Base-by-base conservation (phyloP, 2,797 vertebrate species). In the Eospalax fontanierii region DNA sequence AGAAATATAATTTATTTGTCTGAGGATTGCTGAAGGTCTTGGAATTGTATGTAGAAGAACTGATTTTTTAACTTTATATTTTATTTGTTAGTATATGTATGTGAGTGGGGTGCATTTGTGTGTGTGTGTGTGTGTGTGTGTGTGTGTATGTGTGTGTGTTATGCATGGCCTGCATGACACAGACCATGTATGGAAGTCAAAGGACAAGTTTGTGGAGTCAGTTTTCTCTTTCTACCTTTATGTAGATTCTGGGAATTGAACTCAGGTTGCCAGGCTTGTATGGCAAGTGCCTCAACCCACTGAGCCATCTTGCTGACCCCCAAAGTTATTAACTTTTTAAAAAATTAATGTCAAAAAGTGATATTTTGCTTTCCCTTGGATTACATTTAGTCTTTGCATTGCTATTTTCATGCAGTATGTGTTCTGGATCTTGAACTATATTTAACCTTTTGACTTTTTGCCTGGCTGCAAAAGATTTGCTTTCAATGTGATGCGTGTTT, bases 371-470 rank as follows among this genome's bases (percentile, higher is more conserved):
- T 7, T 33, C 10, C 15, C 1, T 40, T 79, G 57, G 70, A 46
- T 83, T 79, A 82, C 93, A 91, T 43, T 54, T n/a, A 73, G 2
- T 81, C 8, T 78, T 94, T 79, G 87, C 59, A 68, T 21, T 89
- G 30, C n/a, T 82, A 54, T 78, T 92, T 95, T 94, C 33, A 57
- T 81, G 85, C 33, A 50, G 2, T 24, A 6, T 40, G 28, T 61
- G 2, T 81, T 10, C 22, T 87, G 59, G 11, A 70, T 35, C 10
- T 81, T 87, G 57, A 75, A 79, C 59, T 74, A 30, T 14, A 75
- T 79, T 61, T 59, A 75, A 74, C 68, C 30, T 92, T 46, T 33
- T 78, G 15, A 57, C 4, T 87, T 73, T n/a, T 63, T 73, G 26
- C 35, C 88, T 84, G 50, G 14, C 38, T 86, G 21, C 33, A 65